Evolutionary conservation across 1,140 invertebrate genomes (phyloP).

Genomic region (Neomicropteryx cornuta): DNA sequence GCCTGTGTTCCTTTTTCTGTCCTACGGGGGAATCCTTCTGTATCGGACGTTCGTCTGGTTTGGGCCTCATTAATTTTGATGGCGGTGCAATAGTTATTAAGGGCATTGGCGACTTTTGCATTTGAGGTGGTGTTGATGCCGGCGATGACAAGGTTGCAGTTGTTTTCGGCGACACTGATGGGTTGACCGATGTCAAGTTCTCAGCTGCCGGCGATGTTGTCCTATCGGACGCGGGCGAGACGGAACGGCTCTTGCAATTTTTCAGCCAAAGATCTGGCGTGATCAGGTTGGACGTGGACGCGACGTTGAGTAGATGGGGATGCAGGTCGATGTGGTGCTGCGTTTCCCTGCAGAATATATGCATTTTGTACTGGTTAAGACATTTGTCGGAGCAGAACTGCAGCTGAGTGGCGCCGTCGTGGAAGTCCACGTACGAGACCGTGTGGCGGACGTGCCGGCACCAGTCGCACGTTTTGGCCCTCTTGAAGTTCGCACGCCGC

Average conservation of each 20-base stretch:
- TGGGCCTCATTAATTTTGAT: conserved; percentile 44
- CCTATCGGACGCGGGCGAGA: conserved; percentile 39
- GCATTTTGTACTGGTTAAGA: conserved; percentile 92
- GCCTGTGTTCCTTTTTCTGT: conserved; percentile 31
- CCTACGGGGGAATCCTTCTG: conserved; percentile 30
- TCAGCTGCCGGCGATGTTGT: conserved; percentile 23
- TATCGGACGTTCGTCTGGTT: conserved; percentile 24
- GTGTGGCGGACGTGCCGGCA: conserved; percentile 82
- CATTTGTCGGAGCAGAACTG: conserved; percentile 85
- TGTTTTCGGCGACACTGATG: conserved; percentile 21
- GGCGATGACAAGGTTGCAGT: conserved; percentile 19
- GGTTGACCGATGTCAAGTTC: conserved; percentile 17
- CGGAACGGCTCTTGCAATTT: conserved; percentile 59
- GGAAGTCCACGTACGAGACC: conserved; percentile 80
- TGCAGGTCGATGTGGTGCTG: conserved; percentile 79
- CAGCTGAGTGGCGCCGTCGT: conserved; percentile 67
- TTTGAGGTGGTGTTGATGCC: conserved; percentile 23
- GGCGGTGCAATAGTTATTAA: conserved; percentile 46
- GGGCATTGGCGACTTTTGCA: conserved; percentile 33
- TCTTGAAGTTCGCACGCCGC: conserved; percentile 76
- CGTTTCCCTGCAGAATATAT: conserved; percentile 86
- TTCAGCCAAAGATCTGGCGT: conserved; percentile 80
- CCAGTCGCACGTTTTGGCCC: conserved; percentile 89
- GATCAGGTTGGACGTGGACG: conserved; percentile 49
- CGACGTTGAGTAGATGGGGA: conserved; percentile 47